Base-by-base conservation (phyloP, 2,888 invertebrate genomes). In the Drosophila engyochracea region DNA sequence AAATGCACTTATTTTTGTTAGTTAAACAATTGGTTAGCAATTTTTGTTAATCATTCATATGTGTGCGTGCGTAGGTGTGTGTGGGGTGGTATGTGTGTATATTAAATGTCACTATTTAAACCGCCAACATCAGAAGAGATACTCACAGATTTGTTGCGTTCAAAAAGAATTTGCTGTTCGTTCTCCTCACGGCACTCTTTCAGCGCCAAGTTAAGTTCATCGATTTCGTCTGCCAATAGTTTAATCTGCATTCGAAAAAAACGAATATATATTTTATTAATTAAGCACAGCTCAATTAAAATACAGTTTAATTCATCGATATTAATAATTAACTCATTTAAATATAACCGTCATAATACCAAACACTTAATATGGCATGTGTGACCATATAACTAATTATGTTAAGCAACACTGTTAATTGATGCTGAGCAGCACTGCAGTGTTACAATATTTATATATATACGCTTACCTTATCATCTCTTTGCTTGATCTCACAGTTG, bases 191-290 rank as follows among this genome's bases (percentile, higher is more conserved):
- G 93, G 58, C 94, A 91, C 73, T 94, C 93, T 82, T 94, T 94
- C 79, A 96, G 94, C 91, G 96, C 96, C 93, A 95, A 94, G 75
- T 96, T 96, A 88, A 97, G 94, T 87, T 96, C 95, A 90, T 96
- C 96, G 84, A 96, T 95, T 94, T 97, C 97, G 76, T 95, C 95
- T 87, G 95, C 95, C 91, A 97, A 94, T 72, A 97, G 94, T 94
- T 95, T 95, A 41, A 93, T 92, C 93, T 93, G 51, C 7, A 79
- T 73, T 19, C 12, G 28, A 41, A 28, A 47, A 7, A 47, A 25
- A 25, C 47, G 2, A 25, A 47, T 25, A 16, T 25, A 25, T 16
- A 25, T 47, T 25, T 16, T 47, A 25, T 9, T 47, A 47, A 25
- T 25, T 47, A 47, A 16, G 25, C 9, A 25, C 25, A 16, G 16